These are phyloP conservation scores for Dryococelus australis DNA, from an alignment of 2,888 invertebrate species.

Conservation along the genomic window DNA sequence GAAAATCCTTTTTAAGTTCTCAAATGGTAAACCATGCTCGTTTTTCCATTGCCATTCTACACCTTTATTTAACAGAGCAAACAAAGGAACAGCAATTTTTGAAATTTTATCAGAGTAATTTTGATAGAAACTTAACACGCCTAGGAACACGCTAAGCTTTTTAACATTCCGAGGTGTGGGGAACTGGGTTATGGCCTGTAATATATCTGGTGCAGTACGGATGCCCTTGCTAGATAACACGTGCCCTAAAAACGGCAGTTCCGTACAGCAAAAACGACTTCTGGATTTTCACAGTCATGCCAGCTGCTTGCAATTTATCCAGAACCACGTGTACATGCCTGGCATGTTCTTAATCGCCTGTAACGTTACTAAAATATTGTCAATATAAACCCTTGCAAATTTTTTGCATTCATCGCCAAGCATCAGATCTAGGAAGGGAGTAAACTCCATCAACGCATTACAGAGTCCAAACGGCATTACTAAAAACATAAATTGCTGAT, in stretches of 20 bases:
- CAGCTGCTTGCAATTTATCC: neutral
- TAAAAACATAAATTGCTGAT: neutral
- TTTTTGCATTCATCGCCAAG: neutral
- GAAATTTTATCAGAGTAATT: neutral
- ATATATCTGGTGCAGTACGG: neutral
- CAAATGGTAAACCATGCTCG: neutral
- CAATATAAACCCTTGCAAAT: neutral
- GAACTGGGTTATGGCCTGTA: neutral
- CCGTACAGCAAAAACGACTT: neutral
- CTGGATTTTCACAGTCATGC: neutral
- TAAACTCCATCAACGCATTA: neutral
- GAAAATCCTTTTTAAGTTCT: neutral
- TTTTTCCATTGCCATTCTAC: neutral
- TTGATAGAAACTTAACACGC: neutral
- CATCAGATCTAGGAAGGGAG: neutral
- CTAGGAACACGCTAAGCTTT: neutral
- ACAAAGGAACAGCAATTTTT: neutral
- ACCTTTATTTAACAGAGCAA: neutral
- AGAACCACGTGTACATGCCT: neutral
- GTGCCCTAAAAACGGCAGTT: neutral
- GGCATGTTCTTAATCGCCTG: neutral
- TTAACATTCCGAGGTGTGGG: neutral
- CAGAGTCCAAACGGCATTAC: neutral
- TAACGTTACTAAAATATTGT: neutral
- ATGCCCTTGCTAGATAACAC: neutral